Percentiles rank a stretch among this genome's conserved stretches.
Conservation (phyloP, 2,113 vertebrate species). For the Micronisus gabar region DNA sequence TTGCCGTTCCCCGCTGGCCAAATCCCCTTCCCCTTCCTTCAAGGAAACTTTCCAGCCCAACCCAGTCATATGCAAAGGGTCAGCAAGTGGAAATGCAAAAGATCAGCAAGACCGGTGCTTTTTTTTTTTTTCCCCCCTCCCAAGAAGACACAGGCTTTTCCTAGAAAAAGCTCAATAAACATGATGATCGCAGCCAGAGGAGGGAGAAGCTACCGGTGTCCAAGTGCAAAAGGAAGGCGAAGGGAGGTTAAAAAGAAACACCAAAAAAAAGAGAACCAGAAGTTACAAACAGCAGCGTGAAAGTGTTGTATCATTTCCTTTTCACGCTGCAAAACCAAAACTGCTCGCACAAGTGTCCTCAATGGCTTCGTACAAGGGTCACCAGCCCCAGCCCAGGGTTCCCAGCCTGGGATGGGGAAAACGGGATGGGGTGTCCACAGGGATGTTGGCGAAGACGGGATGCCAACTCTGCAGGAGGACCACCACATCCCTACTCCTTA, state of each 20-base stretch:
- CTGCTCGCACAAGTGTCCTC: rapidly evolving
- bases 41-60: background rate
- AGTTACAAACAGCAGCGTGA: background rate
- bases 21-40: background rate
- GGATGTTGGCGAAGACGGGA: background rate
- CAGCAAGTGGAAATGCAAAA: background rate
- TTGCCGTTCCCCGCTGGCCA: background rate
- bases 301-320: background rate
- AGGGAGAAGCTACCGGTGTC: background rate
- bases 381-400: background rate
- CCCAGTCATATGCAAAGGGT: background rate
- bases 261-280: background rate
- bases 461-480: background rate
- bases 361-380: rapidly evolving
- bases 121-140: background rate
- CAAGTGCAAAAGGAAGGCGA: background rate
- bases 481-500: background rate
- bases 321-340: background rate
- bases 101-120: background rate
- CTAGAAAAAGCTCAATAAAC: background rate
- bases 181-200: rapidly evolving
- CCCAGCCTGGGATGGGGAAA: background rate
- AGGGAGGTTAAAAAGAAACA: background rate
- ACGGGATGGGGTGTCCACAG: background rate
- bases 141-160: background rate